These are phyloP conservation scores for Acrocephalus arundinaceus DNA, from an alignment of 2,113 vertebrate genomes.

Conservation along the genomic window DNA sequence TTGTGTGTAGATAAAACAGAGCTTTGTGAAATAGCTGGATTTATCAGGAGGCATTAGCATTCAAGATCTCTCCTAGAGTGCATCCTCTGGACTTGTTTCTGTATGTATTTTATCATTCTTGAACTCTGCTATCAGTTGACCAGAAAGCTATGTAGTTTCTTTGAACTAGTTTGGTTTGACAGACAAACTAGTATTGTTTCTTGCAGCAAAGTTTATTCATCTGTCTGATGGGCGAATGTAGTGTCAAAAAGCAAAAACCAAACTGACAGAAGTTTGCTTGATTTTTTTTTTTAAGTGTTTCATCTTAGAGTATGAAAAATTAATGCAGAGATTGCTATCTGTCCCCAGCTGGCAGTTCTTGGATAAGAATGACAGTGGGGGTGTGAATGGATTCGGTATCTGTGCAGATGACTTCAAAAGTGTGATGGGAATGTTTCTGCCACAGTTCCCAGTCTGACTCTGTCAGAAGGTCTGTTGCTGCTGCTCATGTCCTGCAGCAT, in stretches of 20 bases:
- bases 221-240: neutral
- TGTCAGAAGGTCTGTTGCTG: neutral
- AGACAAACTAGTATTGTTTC: neutral
- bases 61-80: neutral
- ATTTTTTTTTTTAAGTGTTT: neutral
- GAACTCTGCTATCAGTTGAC: neutral
- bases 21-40: neutral
- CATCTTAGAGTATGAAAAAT: neutral
- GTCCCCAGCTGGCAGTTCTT: neutral
- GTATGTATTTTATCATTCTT: neutral
- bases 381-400: neutral
- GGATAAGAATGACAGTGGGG: neutral
- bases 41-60: neutral
- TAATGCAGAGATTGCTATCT: neutral
- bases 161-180: neutral
- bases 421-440: neutral
- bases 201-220: neutral
- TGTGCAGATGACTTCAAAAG: neutral
- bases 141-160: neutral
- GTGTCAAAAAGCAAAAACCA: neutral
- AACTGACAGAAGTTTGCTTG: neutral
- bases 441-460: neutral
- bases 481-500: neutral
- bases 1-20: neutral
- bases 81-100: neutral